Percentiles rank a stretch among this genome's conserved stretches.
phyloP scores from a whole-genome alignment of 2,797 vertebrate genomes.

The Margarornis squamiger region DNA sequence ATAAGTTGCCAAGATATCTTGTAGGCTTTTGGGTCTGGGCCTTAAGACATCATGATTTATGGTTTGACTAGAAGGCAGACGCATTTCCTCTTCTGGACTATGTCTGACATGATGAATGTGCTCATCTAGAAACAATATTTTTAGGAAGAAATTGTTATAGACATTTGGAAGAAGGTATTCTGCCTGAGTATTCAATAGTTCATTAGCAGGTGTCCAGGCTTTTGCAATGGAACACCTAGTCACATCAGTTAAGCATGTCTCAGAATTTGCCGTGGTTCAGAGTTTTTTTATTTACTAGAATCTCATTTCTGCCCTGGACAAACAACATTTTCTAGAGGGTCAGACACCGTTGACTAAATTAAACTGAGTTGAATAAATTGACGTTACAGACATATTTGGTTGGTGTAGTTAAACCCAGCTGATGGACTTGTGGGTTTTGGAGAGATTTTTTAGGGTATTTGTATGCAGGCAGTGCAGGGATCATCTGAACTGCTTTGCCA shows the following conservation, averaged over 20 bases:
- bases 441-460: neutral
- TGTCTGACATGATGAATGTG: neutral
- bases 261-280: neutral
- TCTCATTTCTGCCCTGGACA: neutral
- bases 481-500: neutral
- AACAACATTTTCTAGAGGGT: neutral
- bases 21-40: neutral
- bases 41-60: neutral
- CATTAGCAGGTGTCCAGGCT: neutral
- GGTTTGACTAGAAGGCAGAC: neutral
- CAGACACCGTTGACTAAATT: neutral
- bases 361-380: neutral
- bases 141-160: slow-evolving; percentile 10
- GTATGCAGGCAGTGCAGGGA: neutral
- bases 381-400: neutral
- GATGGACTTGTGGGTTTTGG: neutral
- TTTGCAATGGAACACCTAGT: neutral
- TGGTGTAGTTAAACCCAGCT: neutral
- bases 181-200: neutral
- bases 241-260: neutral
- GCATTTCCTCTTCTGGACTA: neutral
- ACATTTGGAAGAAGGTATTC: neutral
- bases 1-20: neutral
- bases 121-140: neutral
- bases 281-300: neutral